Conservation (phyloP, 2,113 vertebrate species). For the Pterocles gutturalis region DNA sequence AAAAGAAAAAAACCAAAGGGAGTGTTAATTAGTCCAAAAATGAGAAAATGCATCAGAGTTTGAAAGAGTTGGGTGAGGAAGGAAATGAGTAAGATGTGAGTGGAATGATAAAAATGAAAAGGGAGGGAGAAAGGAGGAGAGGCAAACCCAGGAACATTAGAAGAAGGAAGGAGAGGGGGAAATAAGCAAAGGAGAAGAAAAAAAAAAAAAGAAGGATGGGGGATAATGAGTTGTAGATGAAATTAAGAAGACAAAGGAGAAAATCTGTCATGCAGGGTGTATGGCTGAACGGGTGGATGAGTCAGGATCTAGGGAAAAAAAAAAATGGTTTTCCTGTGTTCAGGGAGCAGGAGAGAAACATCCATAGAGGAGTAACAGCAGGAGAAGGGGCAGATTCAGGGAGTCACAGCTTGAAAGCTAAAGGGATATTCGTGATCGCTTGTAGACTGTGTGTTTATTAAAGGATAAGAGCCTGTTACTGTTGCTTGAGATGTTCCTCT, state of each 20-base stretch:
- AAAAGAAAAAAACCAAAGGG: neutral
- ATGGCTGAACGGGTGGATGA: neutral
- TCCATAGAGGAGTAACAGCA: neutral
- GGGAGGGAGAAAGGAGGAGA: neutral
- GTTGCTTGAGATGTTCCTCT: neutral
- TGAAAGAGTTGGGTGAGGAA: neutral
- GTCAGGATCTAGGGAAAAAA: neutral
- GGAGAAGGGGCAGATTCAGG: neutral
- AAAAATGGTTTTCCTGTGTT: rapidly evolving
- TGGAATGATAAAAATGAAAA: neutral
- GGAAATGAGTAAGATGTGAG: neutral
- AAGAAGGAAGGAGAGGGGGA: neutral
- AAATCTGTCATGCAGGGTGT: neutral
- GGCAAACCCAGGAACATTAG: neutral
- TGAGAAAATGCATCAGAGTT: rapidly evolving
- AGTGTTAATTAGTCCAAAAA: neutral
- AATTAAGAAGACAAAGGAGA: neutral
- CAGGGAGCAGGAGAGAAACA: neutral
- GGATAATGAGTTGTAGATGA: neutral
- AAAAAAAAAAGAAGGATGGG: neutral
- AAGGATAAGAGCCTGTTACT: rapidly evolving
- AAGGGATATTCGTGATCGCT: neutral
- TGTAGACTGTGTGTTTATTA: neutral
- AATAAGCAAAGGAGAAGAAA: neutral
- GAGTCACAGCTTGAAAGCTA: neutral